Conservation (phyloP, 1,140 invertebrate species). For the Cyclina sinensis region DNA sequence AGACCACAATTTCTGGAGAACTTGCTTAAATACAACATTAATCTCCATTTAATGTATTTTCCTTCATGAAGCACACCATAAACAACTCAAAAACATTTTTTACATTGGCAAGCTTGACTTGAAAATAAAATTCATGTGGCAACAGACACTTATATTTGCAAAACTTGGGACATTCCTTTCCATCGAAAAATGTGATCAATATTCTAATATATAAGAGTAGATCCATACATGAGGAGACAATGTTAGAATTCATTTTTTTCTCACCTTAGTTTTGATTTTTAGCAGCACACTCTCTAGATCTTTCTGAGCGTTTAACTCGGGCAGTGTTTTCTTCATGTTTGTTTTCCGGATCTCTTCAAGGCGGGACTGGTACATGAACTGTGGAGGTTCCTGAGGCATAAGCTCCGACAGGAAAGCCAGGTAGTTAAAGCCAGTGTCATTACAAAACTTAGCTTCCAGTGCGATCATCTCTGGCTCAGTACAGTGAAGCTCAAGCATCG, state of each 20-base stretch:
- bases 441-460: conserved; percentile 84
- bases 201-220: too few species aligned
- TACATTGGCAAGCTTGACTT: too few species aligned
- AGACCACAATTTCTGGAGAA: too few species aligned
- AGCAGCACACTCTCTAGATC: conserved; percentile 83
- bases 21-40: too few species aligned
- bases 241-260: neutral
- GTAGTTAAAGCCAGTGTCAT: conserved; percentile 86
- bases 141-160: too few species aligned
- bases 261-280: conserved; percentile 86
- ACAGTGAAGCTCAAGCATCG: conserved; percentile 83
- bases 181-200: too few species aligned
- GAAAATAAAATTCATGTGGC: too few species aligned
- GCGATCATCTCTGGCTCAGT: conserved; percentile 81
- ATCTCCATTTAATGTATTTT: too few species aligned
- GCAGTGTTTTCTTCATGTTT: conserved; percentile 78
- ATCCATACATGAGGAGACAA: too few species aligned
- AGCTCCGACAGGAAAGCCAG: conserved; percentile 82
- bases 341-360: conserved; percentile 81
- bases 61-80: too few species aligned
- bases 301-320: conserved; percentile 76
- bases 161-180: too few species aligned
- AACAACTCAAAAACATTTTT: too few species aligned
- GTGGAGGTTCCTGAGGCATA: conserved; percentile 75
- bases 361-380: conserved; percentile 83